Evolutionary conservation across 2,797 vertebrate genomes (phyloP).

Genomic region (Diplodus sargus): DNA sequence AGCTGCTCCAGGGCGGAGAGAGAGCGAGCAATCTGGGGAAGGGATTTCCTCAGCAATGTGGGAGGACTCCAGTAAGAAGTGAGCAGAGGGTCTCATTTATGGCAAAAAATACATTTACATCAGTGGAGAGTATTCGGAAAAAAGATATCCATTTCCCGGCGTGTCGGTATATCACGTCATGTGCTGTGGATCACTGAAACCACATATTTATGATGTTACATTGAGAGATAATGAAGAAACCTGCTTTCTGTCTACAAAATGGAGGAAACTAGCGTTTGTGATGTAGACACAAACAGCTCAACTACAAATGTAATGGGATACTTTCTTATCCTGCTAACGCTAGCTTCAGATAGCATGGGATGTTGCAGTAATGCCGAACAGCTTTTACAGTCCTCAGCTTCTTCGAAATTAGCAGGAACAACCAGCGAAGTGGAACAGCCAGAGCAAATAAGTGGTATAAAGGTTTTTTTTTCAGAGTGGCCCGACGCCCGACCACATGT

Average conservation of each 20-base stretch:
- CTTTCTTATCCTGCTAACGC: not conserved
- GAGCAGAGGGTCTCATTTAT: conserved; percentile 33
- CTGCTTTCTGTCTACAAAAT: conserved; percentile 1
- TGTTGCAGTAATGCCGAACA: not conserved
- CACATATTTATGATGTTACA: not conserved
- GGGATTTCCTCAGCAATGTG: conserved; percentile 61
- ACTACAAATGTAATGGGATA: not conserved
- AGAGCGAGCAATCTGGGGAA: conserved; percentile 34
- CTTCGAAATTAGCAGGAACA: conserved; percentile 15
- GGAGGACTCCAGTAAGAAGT: conserved; percentile 37
- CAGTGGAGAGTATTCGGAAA: conserved; percentile 15
- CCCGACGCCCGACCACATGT: conserved; percentile 64
- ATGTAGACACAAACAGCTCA: not conserved
- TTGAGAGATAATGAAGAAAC: conserved; percentile 30
- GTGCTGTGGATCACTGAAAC: conserved; percentile 8
- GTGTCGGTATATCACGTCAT: conserved; percentile 15
- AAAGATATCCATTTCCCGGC: not conserved
- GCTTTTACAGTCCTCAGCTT: not conserved
- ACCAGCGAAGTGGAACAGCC: conserved; percentile 27
- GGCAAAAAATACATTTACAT: conserved; percentile 30
- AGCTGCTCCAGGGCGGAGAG: conserved; percentile 23
- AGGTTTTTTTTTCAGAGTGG: conserved; percentile 50
- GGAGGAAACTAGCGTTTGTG: not conserved
- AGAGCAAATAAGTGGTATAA: conserved; percentile 45
- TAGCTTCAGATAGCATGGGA: not conserved